A percentile compares a stretch with the other conserved stretches of the same genome.
phyloP scores from a whole-genome alignment of 2,113 vertebrate genomes.

The Ochotona princeps region DNA sequence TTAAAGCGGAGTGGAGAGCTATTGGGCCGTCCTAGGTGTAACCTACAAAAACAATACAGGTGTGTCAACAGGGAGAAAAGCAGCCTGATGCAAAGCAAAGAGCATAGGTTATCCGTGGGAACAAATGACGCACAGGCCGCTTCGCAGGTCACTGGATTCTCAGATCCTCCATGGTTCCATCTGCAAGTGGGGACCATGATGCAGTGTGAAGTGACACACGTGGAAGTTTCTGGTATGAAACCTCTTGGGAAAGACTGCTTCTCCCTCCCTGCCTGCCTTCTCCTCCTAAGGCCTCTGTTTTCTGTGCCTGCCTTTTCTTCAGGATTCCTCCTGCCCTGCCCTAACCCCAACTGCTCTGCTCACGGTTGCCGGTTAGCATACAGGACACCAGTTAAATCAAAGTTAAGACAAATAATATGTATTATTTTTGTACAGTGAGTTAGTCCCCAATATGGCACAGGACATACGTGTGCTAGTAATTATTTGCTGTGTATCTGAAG shows the following conservation, averaged over 20 bases:
- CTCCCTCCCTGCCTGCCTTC: no score
- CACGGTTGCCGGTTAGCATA: neutral
- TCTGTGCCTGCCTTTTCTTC: neutral
- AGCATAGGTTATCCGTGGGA: neutral
- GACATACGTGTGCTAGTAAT: neutral
- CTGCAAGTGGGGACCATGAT: neutral
- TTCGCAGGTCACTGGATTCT: neutral
- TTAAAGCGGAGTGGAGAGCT: neutral
- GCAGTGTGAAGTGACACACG: neutral
- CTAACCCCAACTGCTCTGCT: neutral
- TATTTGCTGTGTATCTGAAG: slow-evolving; percentile 20
- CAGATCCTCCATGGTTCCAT: neutral
- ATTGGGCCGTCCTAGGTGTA: neutral
- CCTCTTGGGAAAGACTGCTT: neutral
- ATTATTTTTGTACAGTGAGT: neutral
- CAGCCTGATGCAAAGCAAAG: neutral
- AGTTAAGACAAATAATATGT: neutral
- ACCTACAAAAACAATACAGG: neutral
- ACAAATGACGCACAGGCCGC: neutral
- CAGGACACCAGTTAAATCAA: neutral
- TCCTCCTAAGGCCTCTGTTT: neutral
- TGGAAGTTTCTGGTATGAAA: neutral
- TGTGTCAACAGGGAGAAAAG: neutral
- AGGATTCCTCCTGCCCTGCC: neutral
- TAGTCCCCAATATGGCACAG: neutral